These are phyloP conservation scores for Caretta caretta DNA, from an alignment of 2,113 vertebrate genomes.

Conservation along the genomic window DNA sequence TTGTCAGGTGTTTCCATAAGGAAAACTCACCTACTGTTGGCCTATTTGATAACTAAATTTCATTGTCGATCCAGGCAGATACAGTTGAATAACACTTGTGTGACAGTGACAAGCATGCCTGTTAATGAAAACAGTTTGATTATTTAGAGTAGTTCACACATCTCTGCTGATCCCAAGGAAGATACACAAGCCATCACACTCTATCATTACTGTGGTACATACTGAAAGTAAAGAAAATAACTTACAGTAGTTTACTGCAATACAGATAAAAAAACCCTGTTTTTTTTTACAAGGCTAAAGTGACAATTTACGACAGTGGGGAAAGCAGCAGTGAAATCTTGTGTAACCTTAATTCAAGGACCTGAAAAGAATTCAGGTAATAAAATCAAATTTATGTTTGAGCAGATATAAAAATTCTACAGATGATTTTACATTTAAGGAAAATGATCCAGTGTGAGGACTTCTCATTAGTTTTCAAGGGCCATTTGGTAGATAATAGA, in stretches of 20 bases:
- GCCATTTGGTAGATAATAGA: slow-evolving; percentile 61
- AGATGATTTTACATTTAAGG: slow-evolving; percentile 46
- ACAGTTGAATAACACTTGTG: not conserved
- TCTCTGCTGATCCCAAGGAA: slow-evolving; percentile 13
- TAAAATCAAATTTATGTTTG: slow-evolving; percentile 64
- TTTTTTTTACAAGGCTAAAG: slow-evolving; percentile 47
- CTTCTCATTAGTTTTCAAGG: slow-evolving; percentile 69
- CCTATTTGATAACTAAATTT: not conserved
- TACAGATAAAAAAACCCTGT: not conserved
- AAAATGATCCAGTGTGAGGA: slow-evolving; percentile 41
- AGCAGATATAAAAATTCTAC: slow-evolving; percentile 46
- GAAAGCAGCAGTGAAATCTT: slow-evolving; percentile 36
- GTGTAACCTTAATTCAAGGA: slow-evolving; percentile 49
- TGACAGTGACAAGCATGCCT: not conserved
- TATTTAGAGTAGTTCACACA: not conserved
- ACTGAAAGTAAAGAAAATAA: slow-evolving; percentile 27
- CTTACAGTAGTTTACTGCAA: slow-evolving; percentile 33
- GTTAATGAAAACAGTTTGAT: not conserved
- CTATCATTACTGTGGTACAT: not conserved
- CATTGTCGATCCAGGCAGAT: not conserved
- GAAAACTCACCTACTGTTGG: not conserved
- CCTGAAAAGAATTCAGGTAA: slow-evolving; percentile 25
- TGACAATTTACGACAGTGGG: slow-evolving; percentile 15
- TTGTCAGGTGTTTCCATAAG: not conserved
- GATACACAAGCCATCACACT: not conserved